A percentile compares a stretch with the other conserved stretches of the same genome.
phyloP scores from a whole-genome alignment of 64 coral and sea anemone genomes.

The Montipora cactus region DNA sequence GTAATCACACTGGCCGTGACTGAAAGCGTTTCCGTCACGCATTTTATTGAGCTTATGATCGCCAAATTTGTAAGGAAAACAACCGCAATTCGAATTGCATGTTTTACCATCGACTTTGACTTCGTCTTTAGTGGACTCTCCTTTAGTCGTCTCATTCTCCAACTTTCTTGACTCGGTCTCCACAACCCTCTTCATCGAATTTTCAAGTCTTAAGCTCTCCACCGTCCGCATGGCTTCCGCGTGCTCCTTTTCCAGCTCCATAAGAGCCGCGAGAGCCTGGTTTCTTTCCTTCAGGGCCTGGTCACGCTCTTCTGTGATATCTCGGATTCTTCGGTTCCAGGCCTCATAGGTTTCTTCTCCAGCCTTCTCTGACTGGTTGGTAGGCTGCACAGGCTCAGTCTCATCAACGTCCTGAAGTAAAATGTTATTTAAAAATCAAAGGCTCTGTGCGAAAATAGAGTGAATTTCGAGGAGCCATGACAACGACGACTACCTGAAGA shows the following conservation, averaged over 20 bases:
- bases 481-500: too few species aligned
- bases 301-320: conserved; percentile 87
- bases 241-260: conserved; percentile 94
- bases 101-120: background rate
- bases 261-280: conserved; percentile 77
- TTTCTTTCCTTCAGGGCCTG: conserved; percentile 88
- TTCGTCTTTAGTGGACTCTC: background rate
- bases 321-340: conserved; percentile 81
- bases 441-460: too few species aligned
- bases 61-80: background rate
- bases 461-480: too few species aligned
- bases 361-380: conserved; percentile 25
- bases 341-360: conserved; percentile 73
- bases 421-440: too few species aligned
- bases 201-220: conserved; percentile 72
- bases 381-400: background rate
- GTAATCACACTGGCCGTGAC: background rate
- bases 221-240: conserved; percentile 57
- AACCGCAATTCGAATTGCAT: background rate
- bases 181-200: background rate
- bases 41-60: background rate
- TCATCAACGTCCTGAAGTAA: background rate
- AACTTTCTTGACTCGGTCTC: conserved; percentile 14
- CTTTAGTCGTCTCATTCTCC: background rate
- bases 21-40: background rate